Conservation (phyloP, 2,888 invertebrate species). For the Masnerella sp. region DNA sequence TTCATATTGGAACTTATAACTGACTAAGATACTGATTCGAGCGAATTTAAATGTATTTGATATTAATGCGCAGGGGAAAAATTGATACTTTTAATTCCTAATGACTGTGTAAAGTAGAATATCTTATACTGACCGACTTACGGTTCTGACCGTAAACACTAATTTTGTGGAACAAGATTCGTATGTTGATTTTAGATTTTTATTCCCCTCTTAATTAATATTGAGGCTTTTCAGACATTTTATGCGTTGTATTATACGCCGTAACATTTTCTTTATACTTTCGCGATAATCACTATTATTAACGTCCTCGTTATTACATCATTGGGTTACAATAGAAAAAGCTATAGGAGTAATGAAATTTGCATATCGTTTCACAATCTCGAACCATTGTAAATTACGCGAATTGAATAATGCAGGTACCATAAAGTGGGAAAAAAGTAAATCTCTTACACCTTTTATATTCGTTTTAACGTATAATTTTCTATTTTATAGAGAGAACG, state of each 20-base stretch:
- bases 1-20: slow-evolving; percentile 19
- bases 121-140: slow-evolving; percentile 20
- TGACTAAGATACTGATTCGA: slow-evolving; percentile 34
- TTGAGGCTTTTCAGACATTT: slow-evolving; percentile 3
- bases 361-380: slow-evolving; percentile 22
- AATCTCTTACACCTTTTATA: slow-evolving; percentile 12
- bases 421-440: slow-evolving; percentile 10
- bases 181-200: slow-evolving; percentile 16
- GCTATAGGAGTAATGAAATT: neutral
- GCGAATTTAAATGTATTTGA: slow-evolving; percentile 25
- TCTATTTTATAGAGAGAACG: slow-evolving; percentile 37
- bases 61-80: slow-evolving; percentile 28
- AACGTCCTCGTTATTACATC: slow-evolving; percentile 8
- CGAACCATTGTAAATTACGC: slow-evolving; percentile 18
- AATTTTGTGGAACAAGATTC: slow-evolving; percentile 14
- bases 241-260: neutral
- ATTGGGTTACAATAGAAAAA: slow-evolving; percentile 16
- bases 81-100: slow-evolving; percentile 38
- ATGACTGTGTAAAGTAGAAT: slow-evolving; percentile 35
- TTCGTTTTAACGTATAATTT: slow-evolving; percentile 32
- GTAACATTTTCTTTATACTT: slow-evolving; percentile 6
- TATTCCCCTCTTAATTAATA: slow-evolving; percentile 27
- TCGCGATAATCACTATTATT: slow-evolving; percentile 19
- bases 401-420: slow-evolving; percentile 15
- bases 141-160: slow-evolving; percentile 10